Base-by-base conservation (phyloP, 2,888 invertebrate species). In the Eumerus sabulonum region DNA sequence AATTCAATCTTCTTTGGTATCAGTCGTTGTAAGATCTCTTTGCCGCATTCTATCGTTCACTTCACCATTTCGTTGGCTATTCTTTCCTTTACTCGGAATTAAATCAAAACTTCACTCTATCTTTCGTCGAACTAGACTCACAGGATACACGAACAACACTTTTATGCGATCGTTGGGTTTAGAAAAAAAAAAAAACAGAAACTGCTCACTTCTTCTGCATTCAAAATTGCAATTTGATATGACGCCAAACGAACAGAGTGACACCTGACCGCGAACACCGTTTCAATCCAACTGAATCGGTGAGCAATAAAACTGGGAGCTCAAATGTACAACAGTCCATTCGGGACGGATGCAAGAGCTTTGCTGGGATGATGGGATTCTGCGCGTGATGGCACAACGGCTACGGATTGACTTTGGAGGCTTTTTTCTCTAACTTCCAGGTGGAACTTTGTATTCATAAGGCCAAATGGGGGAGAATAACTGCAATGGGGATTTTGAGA, bases 271-370 rank as follows among this genome's bases (percentile, higher is more conserved):
- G 16, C 62, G 51, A 56, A n/a, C 40, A 62, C 76, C 63, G 57
- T 70, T 76, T 62, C 18, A 53, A 68, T 63, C 45, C 36, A 64
- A 76, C 76, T 76, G 47, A 63, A 45, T 57, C 45, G 19, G 53
- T 18, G 68, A 70, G 50, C 40, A 53, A 48, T 42, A 27, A 60
- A 48, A 47, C 9, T 45, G 5, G 42, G 44, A n/a, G 27, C 50
- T 50, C 38, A 56, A 42, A 12, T 35, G 48, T 27, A 27, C 27
- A 4, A 40, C 13, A 14, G 19, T 40, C 44, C 17, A 44, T 13
- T 18, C 17, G 17, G n/a, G 7, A 14, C 1, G 48, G 14, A 35
- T 9, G 13, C 1, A 11, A 57, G 42, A 67, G 50, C 67, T 57
- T 9, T 9, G 13, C 16, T 16, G 9, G 27, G 27, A 27, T 27